Conservation (phyloP, 2,113 vertebrate species). For the Rattus rattus region DNA sequence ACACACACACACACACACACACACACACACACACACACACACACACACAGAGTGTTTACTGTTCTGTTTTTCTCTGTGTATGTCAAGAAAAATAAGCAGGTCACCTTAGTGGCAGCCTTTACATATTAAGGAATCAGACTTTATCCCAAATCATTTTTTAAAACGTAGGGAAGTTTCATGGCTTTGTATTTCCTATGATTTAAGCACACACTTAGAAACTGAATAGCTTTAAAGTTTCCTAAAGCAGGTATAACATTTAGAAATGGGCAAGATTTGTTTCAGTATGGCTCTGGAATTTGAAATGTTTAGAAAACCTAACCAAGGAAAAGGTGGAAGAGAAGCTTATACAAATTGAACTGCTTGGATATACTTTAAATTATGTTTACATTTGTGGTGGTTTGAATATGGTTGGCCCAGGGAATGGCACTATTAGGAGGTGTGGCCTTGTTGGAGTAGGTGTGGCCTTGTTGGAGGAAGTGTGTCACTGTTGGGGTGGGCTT, state of each 20-base stretch:
- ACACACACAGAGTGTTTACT: not conserved
- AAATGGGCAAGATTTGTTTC: not conserved
- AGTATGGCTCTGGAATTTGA: constrained; percentile 15
- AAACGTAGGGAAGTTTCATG: not conserved
- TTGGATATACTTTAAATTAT: constrained; percentile 18
- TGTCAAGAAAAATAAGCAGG: not conserved
- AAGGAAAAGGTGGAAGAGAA: not conserved
- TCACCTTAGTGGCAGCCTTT: not conserved
- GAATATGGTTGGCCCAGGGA: no score
- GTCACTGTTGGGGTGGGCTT: no score
- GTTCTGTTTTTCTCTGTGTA: not conserved
- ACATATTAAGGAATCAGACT: not conserved
- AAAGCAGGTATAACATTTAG: not conserved
- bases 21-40: not conserved
- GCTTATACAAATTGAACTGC: not conserved
- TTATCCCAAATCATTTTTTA: not conserved
- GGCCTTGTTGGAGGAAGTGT: no score
- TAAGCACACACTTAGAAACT: constrained; percentile 54
- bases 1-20: not conserved
- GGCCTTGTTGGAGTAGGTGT: no score
- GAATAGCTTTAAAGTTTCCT: constrained; percentile 63
- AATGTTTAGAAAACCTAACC: constrained; percentile 49
- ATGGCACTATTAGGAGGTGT: no score
- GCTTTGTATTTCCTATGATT: constrained; percentile 27
- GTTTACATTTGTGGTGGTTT: not conserved